A percentile compares a stretch with the other conserved stretches of the same genome.
phyloP scores from a whole-genome alignment of 2,797 vertebrate species.

The Crenuchus spilurus region DNA sequence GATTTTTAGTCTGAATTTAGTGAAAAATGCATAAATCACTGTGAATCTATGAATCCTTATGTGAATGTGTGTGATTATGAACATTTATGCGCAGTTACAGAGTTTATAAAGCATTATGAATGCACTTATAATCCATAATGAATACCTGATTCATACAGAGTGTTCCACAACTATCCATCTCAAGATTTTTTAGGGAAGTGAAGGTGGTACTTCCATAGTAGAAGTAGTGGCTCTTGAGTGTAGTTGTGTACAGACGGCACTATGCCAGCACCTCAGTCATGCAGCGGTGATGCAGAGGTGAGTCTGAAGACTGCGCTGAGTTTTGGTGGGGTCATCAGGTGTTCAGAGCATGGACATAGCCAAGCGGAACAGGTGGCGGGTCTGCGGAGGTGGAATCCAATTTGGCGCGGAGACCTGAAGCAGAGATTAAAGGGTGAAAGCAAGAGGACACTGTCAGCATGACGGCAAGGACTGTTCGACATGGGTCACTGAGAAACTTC shows the following conservation, averaged over 20 bases:
- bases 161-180: too few relatives aligned
- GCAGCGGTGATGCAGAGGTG: slow-evolving; percentile 33
- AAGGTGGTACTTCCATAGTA: too few relatives aligned
- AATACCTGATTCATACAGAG: too few relatives aligned
- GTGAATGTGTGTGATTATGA: too few relatives aligned
- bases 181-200: too few relatives aligned
- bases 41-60: too few relatives aligned
- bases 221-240: too few relatives aligned
- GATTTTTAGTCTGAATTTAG: too few relatives aligned
- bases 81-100: too few relatives aligned
- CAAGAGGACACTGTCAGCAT: slow-evolving; percentile 61
- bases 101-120: too few relatives aligned
- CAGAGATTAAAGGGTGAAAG: slow-evolving; percentile 64
- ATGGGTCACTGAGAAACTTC: slow-evolving; percentile 57
- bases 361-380: slow-evolving; percentile 57
- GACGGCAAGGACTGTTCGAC: slow-evolving; percentile 54
- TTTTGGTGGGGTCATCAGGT: slow-evolving; percentile 57
- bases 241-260: slow-evolving; percentile 30
- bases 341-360: slow-evolving; percentile 55
- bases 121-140: too few relatives aligned
- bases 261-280: slow-evolving; percentile 22
- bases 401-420: slow-evolving; percentile 59
- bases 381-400: slow-evolving; percentile 59
- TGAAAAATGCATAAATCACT: too few relatives aligned
- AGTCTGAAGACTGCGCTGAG: slow-evolving; percentile 52